Evolutionary conservation across 2,113 vertebrate genomes (phyloP).

Genomic region (Paracanthobrama guichenoti): DNA sequence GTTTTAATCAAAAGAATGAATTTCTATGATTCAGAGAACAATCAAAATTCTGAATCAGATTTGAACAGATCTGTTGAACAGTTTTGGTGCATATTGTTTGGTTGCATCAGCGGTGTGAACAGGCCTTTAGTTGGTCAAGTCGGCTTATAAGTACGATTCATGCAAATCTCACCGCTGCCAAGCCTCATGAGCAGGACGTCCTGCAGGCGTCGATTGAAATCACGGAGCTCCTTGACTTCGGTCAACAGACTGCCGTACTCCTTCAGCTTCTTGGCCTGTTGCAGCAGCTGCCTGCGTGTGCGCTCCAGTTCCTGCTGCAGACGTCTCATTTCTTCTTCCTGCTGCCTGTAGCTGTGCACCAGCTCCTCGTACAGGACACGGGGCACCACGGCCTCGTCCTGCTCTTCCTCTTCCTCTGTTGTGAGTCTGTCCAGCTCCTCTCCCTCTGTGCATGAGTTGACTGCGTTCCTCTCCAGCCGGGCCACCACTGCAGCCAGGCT

Average conservation of each 20-base stretch:
- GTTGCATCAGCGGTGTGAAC: not conserved
- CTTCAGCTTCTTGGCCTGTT: constrained; percentile 98
- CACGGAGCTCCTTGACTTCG: constrained; percentile 98
- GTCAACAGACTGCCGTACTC: constrained; percentile 94
- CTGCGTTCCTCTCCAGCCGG: constrained; percentile 83
- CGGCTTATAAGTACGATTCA: not conserved
- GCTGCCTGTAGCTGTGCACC: constrained; percentile 95
- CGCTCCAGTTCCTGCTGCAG: constrained; percentile 97
- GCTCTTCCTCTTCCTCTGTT: constrained; percentile 72
- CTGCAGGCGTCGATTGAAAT: constrained; percentile 97
- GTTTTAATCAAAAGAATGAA: not conserved
- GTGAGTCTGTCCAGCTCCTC: constrained; percentile 77
- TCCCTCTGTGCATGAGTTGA: constrained; percentile 76
- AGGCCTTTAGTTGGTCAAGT: not conserved
- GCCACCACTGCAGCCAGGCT: constrained; percentile 98
- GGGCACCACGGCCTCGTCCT: constrained; percentile 85
- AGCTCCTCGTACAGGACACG: constrained; percentile 94
- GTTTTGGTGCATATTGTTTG: not conserved
- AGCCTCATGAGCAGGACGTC: constrained; percentile 95
- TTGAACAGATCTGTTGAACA: not conserved
- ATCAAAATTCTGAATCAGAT: not conserved
- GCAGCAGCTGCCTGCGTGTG: constrained; percentile 93
- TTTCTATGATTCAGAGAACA: not conserved
- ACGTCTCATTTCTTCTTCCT: constrained; percentile 95
- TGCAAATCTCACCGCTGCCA: constrained; percentile 86